Evolutionary conservation across 2,888 invertebrate genomes (phyloP), one percentile per base, ranked within the genome.

Genomic region (Epistrophella euchroma): DNA sequence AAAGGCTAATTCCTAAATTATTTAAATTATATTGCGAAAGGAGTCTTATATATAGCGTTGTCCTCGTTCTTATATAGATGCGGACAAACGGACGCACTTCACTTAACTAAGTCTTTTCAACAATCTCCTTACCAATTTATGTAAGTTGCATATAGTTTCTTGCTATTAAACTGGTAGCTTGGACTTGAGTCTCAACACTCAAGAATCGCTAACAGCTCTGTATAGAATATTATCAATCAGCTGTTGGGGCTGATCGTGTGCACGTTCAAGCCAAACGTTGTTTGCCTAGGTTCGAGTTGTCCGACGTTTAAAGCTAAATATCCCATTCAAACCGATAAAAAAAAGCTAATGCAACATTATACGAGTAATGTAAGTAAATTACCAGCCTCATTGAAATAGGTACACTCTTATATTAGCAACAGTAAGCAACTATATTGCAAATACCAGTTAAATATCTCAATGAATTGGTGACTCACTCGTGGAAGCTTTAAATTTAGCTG

Each of bases 91-190:
- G 58, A 82, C 77, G 82, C 82, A 78, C 86, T 86, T 86, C 45
- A 86, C 82, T 86, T 82, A 85, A 86, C 86, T 86, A 78, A 82
- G 58, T 82, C 77, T 74, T 74, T 45, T 56, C 22, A 82, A 71
- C 71, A 52, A 58, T 68, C 64, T 82, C 43, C 77, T 64, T 77
- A 66, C 25, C 77, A 86, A 82, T 86, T 86, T 86, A 86, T 86
- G 82, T 82, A 70, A 82, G 70, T 22, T 68, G 47, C 35, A 28
- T 64, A 45, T 64, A 66, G 68, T 25, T 52, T 68, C 52, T 35
- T 62, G 58, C 60, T 71, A 64, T 45, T 71, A 37, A 72, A 50
- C 15, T 52, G 62, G 28, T 55, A 60, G 77, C 76, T 81, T 82
- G 70, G 52, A 81, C 58, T 64, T 71, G 40, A 74, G 73, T 71